Percentiles rank a stretch among this genome's conserved stretches.
phyloP scores from a whole-genome alignment of 2,113 vertebrate genomes.

The Phylloscopus trochilus region DNA sequence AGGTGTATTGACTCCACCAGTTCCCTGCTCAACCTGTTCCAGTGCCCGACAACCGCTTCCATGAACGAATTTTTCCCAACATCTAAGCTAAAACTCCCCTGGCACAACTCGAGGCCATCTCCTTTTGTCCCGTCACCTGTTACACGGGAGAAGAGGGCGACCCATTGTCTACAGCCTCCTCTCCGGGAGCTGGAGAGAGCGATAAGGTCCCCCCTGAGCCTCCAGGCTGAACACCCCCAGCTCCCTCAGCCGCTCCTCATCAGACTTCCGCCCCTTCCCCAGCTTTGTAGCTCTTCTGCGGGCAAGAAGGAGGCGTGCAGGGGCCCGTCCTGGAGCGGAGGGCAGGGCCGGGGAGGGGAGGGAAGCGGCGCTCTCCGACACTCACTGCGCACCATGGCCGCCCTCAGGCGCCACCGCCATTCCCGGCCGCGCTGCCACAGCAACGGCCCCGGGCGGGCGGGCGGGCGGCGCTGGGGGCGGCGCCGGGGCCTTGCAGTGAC shows the following conservation, averaged over 20 bases:
- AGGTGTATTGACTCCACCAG: neutral
- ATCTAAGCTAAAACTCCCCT: neutral
- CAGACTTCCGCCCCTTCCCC: neutral
- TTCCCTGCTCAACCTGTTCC: neutral
- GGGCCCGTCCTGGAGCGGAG: too few species aligned
- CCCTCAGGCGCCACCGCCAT: neutral
- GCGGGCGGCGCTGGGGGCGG: neutral
- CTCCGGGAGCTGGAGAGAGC: fast-evolving
- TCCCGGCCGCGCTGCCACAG: neutral
- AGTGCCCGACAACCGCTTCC: neutral
- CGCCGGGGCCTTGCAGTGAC: fast-evolving
- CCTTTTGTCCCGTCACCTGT: neutral
- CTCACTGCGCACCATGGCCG: neutral
- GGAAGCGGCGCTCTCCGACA: neutral
- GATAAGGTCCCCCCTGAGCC: neutral
- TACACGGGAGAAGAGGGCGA: neutral
- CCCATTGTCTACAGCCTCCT: neutral
- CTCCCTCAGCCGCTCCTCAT: neutral
- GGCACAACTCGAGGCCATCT: too few species aligned
- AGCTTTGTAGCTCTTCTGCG: neutral
- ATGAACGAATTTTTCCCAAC: neutral
- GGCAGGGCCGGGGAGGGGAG: too few species aligned
- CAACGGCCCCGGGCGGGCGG: neutral
- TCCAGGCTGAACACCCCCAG: neutral
- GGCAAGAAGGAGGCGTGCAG: too few species aligned